Conservation (phyloP, 1,140 invertebrate genomes). For the Neodiprion lecontei region DNA sequence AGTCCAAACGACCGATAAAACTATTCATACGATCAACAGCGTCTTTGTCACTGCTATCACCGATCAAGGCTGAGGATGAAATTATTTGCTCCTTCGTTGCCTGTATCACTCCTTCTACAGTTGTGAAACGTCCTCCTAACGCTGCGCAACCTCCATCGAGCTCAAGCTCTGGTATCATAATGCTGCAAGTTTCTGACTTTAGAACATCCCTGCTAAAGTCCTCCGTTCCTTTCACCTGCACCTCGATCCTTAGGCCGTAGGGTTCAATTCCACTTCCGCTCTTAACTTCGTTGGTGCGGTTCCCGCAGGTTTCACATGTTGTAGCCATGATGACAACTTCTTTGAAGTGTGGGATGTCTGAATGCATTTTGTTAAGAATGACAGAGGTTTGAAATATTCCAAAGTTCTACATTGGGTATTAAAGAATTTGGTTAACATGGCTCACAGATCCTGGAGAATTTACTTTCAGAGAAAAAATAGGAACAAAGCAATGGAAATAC, state of each 20-base stretch:
- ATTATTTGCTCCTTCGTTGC: constrained; percentile 76
- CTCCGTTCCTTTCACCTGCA: constrained; percentile 73
- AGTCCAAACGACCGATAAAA: constrained; percentile 76
- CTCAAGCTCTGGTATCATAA: constrained; percentile 91
- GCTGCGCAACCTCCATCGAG: constrained; percentile 84
- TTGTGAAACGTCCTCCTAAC: constrained; percentile 94
- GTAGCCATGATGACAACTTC: constrained; percentile 98
- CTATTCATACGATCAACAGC: constrained; percentile 64
- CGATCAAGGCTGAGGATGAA: constrained; percentile 72
- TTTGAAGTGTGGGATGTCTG: constrained; percentile 96
- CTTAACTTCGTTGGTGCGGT: constrained; percentile 94
- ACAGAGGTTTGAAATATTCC: constrained; percentile 5
- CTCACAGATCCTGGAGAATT: neutral
- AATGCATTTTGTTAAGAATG: constrained; percentile 38
- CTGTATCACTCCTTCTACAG: constrained; percentile 84
- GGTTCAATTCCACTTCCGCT: constrained; percentile 90
- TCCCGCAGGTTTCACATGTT: constrained; percentile 88
- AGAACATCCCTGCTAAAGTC: constrained; percentile 94
- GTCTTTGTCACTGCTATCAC: constrained; percentile 73
- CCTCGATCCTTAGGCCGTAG: constrained; percentile 79
- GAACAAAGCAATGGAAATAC: neutral
- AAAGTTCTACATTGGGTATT: neutral
- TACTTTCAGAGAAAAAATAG: neutral
- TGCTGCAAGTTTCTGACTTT: constrained; percentile 93
- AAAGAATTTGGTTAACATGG: neutral